Percentiles rank a stretch among this genome's conserved stretches.
Conservation (phyloP, 2,888 invertebrate species). For the Lithophane leautieri region DNA sequence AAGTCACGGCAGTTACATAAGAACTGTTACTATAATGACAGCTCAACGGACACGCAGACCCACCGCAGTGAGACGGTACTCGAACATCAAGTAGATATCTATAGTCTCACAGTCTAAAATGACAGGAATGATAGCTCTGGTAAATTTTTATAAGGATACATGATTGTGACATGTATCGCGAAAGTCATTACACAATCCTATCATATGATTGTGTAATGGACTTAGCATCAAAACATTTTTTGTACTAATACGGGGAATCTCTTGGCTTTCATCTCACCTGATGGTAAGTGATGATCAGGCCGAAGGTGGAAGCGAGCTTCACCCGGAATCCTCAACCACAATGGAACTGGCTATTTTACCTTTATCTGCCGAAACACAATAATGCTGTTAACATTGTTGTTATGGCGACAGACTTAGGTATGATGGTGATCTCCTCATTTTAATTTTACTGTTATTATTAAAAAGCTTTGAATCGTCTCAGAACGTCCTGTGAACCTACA, state of each 20-base stretch:
- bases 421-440: neutral
- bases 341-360: too few species aligned
- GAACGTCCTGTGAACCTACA: neutral
- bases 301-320: too few species aligned
- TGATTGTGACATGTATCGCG: neutral
- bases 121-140: slow-evolving; percentile 13
- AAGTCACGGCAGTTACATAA: slow-evolving; percentile 38
- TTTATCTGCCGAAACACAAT: too few species aligned
- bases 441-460: neutral
- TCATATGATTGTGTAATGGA: neutral
- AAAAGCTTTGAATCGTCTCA: neutral
- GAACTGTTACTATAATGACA: slow-evolving; percentile 45
- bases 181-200: neutral
- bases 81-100: slow-evolving; percentile 26
- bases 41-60: slow-evolving; percentile 37
- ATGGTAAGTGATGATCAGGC: too few species aligned
- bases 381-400: too few species aligned
- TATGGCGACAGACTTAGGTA: too few species aligned
- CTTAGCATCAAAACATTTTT: neutral
- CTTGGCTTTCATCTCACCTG: too few species aligned
- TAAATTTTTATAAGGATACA: slow-evolving; percentile 10
- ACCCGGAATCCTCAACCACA: too few species aligned
- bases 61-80: slow-evolving; percentile 45
- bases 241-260: too few species aligned
- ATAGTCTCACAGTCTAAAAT: slow-evolving; percentile 34